Evolutionary conservation across 2,797 vertebrate species (phyloP).

Genomic region (Ciconia nigra): DNA sequence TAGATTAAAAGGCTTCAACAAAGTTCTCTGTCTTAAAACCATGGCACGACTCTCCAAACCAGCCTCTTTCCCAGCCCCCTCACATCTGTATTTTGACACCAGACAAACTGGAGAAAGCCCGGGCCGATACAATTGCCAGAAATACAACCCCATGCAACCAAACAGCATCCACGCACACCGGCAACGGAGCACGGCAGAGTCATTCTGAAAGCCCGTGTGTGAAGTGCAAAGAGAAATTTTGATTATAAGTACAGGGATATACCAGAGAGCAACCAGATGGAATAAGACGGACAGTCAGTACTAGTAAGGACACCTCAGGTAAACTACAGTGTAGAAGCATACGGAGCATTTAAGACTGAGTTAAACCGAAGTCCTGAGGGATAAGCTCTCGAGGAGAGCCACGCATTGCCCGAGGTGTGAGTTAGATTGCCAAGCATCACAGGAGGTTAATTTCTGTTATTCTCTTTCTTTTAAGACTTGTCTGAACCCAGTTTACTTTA

Average conservation of each 20-base stretch:
- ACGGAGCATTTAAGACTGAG: neutral
- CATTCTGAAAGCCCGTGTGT: accelerated
- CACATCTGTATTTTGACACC: neutral
- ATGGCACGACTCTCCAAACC: accelerated
- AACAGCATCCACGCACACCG: accelerated
- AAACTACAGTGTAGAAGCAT: neutral
- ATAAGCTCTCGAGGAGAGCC: neutral
- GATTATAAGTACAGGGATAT: accelerated
- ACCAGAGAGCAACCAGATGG: neutral
- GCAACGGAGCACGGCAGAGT: accelerated
- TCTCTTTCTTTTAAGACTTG: neutral
- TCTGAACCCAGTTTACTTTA: neutral
- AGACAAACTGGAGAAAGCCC: neutral
- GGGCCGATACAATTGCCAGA: neutral
- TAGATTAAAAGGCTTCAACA: neutral
- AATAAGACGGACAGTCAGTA: neutral
- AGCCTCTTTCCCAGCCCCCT: neutral
- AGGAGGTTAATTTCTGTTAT: neutral
- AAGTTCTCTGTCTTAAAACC: neutral
- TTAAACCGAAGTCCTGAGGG: neutral
- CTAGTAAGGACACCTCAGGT: neutral
- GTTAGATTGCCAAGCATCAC: accelerated
- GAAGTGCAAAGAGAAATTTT: neutral
- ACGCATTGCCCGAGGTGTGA: neutral
- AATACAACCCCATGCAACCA: neutral